Conservation (phyloP, 2,113 vertebrate species). For the Percopsis transmontana region DNA sequence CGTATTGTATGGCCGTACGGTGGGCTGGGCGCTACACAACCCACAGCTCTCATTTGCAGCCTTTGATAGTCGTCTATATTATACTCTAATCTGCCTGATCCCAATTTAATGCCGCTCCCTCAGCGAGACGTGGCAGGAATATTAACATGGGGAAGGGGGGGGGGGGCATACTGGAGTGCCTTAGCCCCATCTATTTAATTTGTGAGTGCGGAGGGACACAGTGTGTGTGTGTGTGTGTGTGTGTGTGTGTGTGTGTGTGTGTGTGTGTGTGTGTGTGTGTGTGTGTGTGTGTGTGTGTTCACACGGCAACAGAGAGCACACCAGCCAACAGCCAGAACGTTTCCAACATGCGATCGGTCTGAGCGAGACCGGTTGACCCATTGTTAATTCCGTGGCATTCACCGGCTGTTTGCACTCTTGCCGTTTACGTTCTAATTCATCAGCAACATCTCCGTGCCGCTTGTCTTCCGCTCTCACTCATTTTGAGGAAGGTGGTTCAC, state of each 20-base stretch:
- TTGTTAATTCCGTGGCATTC: background rate
- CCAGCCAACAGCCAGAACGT: too few species aligned
- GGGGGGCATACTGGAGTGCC: slow-evolving; percentile 77
- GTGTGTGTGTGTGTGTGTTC: slow-evolving; percentile 9
- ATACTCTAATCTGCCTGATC: slow-evolving; percentile 98
- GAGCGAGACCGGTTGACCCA: background rate
- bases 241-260: slow-evolving; percentile 39
- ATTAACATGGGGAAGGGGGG: slow-evolving; percentile 76
- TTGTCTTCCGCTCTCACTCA: background rate
- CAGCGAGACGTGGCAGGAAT: slow-evolving; percentile 80
- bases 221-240: slow-evolving; percentile 27
- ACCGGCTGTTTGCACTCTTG: background rate
- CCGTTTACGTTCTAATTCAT: too few species aligned
- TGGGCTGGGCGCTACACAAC: slow-evolving; percentile 69
- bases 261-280: background rate
- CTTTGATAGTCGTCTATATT: slow-evolving; percentile 91
- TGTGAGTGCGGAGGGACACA: slow-evolving; percentile 1
- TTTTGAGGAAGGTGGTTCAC: background rate
- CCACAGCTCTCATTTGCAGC: slow-evolving; percentile 93
- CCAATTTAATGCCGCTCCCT: slow-evolving; percentile 94
- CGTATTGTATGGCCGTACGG: slow-evolving; percentile 11
- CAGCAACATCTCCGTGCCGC: too few species aligned
- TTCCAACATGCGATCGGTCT: too few species aligned
- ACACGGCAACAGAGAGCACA: too few species aligned
- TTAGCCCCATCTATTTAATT: slow-evolving; percentile 54